These are phyloP conservation scores for Nymphicus hollandicus DNA, from an alignment of 2,113 vertebrate genomes.

Conservation along the genomic window DNA sequence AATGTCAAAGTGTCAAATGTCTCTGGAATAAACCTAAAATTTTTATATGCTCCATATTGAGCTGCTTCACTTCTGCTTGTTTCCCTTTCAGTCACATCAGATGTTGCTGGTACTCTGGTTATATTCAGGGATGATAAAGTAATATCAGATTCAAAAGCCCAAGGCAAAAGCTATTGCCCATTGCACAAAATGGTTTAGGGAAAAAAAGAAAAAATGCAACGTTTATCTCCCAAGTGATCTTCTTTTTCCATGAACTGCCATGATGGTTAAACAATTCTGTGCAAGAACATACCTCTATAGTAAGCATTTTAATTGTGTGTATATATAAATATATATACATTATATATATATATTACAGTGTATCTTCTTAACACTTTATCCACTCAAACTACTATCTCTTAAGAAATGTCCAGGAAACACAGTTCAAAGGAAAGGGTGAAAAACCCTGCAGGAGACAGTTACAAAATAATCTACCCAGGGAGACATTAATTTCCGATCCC, in stretches of 20 bases:
- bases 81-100: neutral
- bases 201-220: neutral
- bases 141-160: neutral
- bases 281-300: neutral
- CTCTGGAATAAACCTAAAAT: neutral
- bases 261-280: neutral
- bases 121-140: constrained; percentile 4
- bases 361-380: neutral
- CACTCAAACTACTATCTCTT: neutral
- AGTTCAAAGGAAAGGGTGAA: neutral
- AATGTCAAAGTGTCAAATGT: too few relatives aligned
- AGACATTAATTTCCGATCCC: neutral
- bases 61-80: neutral
- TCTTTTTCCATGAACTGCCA: neutral
- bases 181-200: neutral
- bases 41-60: neutral
- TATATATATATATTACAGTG: neutral
- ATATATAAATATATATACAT: neutral
- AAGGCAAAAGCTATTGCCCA: neutral
- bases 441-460: neutral
- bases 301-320: neutral
- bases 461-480: neutral
- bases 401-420: neutral
- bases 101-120: neutral
- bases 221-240: neutral